Evolutionary conservation across 2,888 invertebrate genomes (phyloP), one percentile per base, ranked within the genome.

Genomic region (Panorpa germanica): DNA sequence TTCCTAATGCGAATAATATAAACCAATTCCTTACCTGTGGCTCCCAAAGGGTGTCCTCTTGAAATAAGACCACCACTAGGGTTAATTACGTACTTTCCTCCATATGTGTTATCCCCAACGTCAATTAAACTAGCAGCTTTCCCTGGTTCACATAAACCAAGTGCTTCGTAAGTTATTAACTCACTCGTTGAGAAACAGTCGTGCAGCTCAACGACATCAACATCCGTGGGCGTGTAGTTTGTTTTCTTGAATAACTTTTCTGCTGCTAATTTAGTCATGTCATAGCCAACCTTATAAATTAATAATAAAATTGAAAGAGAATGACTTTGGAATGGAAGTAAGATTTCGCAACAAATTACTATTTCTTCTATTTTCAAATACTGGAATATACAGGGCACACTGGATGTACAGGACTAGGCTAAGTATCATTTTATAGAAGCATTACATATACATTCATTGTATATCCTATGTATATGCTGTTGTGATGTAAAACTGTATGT

Each of bases 141-240:
- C 11, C 73, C 72, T 38, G 55, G 53, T 19, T 53, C 46, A 44
- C 73, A 74, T 4, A 73, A 51, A 3, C 76, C 74, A 3, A 76
- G 53, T 4, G 75, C 75, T 50, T 77, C 75, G 42, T 77, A 77
- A 1, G 72, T 71, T 34, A 77, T 64, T 11, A 77, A 55, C 44
- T 77, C 76, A 46, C 77, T 77, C 18, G 70, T 62, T 3, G 74
- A 71, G 47, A 77, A 77, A 47, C 76, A 77, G 43, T 77, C 77
- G 45, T 77, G 77, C 9, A 76, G 53, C 42, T 76, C 76, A 8
- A 76, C 55, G 2, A 73, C 70, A 44, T 72, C 55, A 2, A 73
- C 66, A 38, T 72, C 65, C 2, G 43, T 42, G 4, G 67, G 63
- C n/a, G 41, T 52, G 24, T 61, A 47, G 5, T 54, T 57, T 10